Evolutionary conservation across 2,888 invertebrate species (phyloP), one percentile per base, ranked within the genome.

Genomic region (Gnatocerus cornutus): DNA sequence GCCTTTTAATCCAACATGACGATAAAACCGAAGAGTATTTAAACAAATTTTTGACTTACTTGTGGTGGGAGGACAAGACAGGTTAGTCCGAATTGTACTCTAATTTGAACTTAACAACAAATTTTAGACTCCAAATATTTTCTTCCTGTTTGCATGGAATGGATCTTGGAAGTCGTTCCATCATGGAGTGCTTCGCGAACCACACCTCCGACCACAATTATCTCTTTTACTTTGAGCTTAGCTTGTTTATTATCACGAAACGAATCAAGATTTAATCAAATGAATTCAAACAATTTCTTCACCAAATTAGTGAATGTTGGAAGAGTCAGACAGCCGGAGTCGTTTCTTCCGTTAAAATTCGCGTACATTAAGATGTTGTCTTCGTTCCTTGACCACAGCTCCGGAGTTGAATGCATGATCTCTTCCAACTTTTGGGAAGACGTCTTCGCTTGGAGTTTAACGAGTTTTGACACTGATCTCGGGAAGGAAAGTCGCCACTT

Each of bases 391-490:
- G 84, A 85, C 39, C 92, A 93, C 78, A 85, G 86, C 71, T 86
- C 89, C 2, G 93, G 93, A 0, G 81, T 91, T 29, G 84, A 86
- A 21, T 93, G 91, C 90, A 84, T 93, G 3, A 85, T 89, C 10
- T 83, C 88, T 65, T 86, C 85, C 67, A 89, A 87, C 10, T 82
- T 87, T 8, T 94, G 93, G 93, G 87, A 86, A 69, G 87, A 90
- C 74, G 87, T 92, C 29, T 82, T 29, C 12, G n/a, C 30, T 2
- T 48, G 21, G 27, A 48, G 48, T 48, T 27, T 48, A n/a, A 16
- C 27, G n/a, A 27, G n/a, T 48, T 8, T n/a, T 9, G 9, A 21
- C 3, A 12, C 1, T 43, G 9, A 48, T 1, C 21, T 48, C n/a
- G 12, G n/a, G 9, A 27, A 48, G 8, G 33, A 52, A 10, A 30